Base-by-base conservation (phyloP, 1,140 invertebrate species). In the Thalassaphorura encarpata region DNA sequence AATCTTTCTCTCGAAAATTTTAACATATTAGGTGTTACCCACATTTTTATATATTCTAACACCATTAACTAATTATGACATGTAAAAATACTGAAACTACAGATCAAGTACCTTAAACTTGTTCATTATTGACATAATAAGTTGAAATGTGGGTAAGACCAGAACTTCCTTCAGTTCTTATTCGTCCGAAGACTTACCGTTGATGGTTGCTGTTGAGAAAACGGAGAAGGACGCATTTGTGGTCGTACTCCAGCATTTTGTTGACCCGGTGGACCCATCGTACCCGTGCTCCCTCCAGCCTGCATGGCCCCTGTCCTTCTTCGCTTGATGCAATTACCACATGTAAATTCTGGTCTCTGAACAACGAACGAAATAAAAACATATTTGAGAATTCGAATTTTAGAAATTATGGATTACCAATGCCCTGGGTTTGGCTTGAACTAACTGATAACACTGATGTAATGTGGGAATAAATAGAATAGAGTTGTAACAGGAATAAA, bases 261-360 rank as follows among this genome's bases (percentile, higher is more conserved):
- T 33, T 49, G 36, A 26, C 26, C 24, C 31, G 40, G 45, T 57
- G 56, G 48, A 24, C 48, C 48, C 48, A 51, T 51, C 18, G 21
- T 16, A 11, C 11, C 42, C 24, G n/a, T 43, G 19, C 36, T 19
- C 8, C 40, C 51, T 11, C 31, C 51, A 43, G 36, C 51, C 8
- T 52, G 53, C 40, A 63, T 56, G n/a, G n/a, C n/a, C n/a, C n/a
- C n/a, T n/a, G n/a, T n/a, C 46, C 60, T 24, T 60, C 60, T 26
- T 56, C 60, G 33, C 48, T 60, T 55, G 28, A 61, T 61, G 54
- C 66, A 63, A 54, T 56, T 62, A 15, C 60, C 58, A 50, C 66
- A 67, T 21, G 58, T 59, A 58, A 60, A 66, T 54, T 67, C 65
- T 2, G 63, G 61, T 36, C 57, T 58, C 63, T 67, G 45, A 13